phyloP scores from a whole-genome alignment of 1,140 invertebrate species.

The roundworm (Caenorhabditis elegans) region WBcel235 BX284605.5:2287001-2287500 shows the following conservation, averaged over 20 bases:
- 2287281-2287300: not conserved
- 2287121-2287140: not conserved
- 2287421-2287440: not conserved
- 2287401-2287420: not conserved
- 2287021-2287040: not conserved
- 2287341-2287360: not conserved
- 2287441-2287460: too few species aligned
- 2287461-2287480: too few species aligned
- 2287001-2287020: too few species aligned
- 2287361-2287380: not conserved
- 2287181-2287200: not conserved
- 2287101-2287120: not conserved
- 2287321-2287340: not conserved
- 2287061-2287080: not conserved
- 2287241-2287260: not conserved
- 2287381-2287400: not conserved
- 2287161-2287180: not conserved
- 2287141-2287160: not conserved
- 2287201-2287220: not conserved
- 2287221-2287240: not conserved
- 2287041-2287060: not conserved
- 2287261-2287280: not conserved
- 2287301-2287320: not conserved
- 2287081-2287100: not conserved
- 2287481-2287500: too few species aligned